phyloP scores from a whole-genome alignment of 2,113 vertebrate species.

The Elaphurus davidianus region DNA sequence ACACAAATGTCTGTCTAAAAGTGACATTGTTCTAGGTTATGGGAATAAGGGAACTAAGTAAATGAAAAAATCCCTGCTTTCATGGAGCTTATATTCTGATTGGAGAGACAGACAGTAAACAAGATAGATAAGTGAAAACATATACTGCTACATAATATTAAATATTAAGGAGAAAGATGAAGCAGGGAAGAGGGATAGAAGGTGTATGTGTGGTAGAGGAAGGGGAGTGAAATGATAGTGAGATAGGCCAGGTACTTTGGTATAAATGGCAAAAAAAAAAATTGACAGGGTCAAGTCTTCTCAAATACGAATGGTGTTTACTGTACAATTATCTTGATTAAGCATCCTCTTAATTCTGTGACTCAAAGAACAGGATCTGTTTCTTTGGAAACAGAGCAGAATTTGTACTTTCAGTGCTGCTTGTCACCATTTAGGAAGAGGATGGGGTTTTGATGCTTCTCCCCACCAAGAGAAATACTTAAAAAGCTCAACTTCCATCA shows the following conservation, averaged over 20 bases:
- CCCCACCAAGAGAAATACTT: background rate
- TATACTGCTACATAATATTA: background rate
- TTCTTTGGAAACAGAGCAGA: background rate
- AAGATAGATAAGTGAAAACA: background rate
- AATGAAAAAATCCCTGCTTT: background rate
- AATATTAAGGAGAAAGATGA: background rate
- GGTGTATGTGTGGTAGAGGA: accelerated
- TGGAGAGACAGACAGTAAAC: background rate
- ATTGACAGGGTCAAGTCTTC: background rate
- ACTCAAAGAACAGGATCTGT: background rate
- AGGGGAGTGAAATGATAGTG: accelerated
- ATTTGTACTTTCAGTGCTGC: background rate
- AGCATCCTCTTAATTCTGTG: background rate
- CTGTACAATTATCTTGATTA: background rate
- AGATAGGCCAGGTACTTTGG: background rate
- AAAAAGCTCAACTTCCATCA: background rate
- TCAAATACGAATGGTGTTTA: background rate
- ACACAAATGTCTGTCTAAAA: background rate
- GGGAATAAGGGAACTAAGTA: background rate
- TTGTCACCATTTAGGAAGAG: background rate
- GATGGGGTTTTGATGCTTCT: background rate
- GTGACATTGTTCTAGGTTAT: background rate
- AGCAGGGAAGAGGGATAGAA: background rate
- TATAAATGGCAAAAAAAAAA: background rate
- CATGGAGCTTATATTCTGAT: background rate